These are phyloP conservation scores for Macaca nemestrina DNA, from an alignment of 2,113 vertebrate species.

Conservation along the genomic window DNA sequence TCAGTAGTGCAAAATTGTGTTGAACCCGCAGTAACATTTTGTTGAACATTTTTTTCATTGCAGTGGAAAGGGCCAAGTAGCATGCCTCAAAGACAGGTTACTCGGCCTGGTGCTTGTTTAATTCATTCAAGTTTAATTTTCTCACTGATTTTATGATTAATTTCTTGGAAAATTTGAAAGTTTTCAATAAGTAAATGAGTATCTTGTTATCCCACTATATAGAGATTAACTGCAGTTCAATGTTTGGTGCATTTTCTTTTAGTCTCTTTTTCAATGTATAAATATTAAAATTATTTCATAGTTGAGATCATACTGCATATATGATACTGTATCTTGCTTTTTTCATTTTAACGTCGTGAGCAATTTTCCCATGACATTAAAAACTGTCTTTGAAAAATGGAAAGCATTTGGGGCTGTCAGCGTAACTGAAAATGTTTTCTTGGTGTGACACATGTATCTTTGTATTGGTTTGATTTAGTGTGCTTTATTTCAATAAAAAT, in stretches of 20 bases:
- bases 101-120: neutral
- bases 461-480: slow-evolving; percentile 78
- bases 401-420: slow-evolving; percentile 75
- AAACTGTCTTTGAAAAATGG: slow-evolving; percentile 77
- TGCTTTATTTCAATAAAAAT: slow-evolving; percentile 79
- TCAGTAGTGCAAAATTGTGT: neutral
- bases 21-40: neutral
- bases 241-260: slow-evolving; percentile 72
- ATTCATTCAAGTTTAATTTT: slow-evolving; percentile 24
- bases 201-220: slow-evolving; percentile 44
- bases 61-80: neutral
- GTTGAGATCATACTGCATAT: slow-evolving; percentile 70
- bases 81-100: slow-evolving; percentile 18
- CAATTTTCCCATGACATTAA: slow-evolving; percentile 70
- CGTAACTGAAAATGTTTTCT: slow-evolving; percentile 76
- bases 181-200: slow-evolving; percentile 33
- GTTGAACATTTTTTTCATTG: neutral
- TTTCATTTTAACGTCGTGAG: slow-evolving; percentile 66
- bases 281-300: slow-evolving; percentile 69
- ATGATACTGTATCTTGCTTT: slow-evolving; percentile 73
- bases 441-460: slow-evolving; percentile 75
- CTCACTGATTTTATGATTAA: slow-evolving; percentile 39
- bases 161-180: slow-evolving; percentile 58
- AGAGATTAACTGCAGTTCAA: slow-evolving; percentile 50
- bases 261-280: slow-evolving; percentile 73